Evolutionary conservation across 2,888 invertebrate genomes (phyloP).

Genomic region (Seladonia tumulorum): DNA sequence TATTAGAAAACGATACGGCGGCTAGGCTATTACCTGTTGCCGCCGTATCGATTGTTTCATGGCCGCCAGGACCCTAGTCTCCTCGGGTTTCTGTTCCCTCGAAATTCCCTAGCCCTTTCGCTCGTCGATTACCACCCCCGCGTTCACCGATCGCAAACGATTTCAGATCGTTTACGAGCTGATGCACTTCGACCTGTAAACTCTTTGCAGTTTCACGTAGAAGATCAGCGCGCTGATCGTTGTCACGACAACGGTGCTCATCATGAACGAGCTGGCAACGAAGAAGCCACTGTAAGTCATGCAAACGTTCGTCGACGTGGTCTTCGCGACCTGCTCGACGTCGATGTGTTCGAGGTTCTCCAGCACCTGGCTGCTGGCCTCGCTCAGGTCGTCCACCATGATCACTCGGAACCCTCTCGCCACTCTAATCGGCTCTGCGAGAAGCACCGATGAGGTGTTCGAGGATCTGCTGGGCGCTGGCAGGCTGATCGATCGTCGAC

Average conservation of each 20-base stretch:
- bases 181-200: constrained; percentile 69
- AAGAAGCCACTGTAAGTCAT: constrained; percentile 88
- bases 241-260: constrained; percentile 87
- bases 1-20: background rate
- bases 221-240: constrained; percentile 85
- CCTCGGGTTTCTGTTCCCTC: background rate
- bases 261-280: constrained; percentile 87
- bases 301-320: constrained; percentile 85
- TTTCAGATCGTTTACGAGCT: constrained; percentile 59
- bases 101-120: background rate
- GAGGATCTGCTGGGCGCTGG: constrained; percentile 64
- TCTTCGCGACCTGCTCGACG: constrained; percentile 64
- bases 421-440: constrained; percentile 87
- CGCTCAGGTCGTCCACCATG: constrained; percentile 88
- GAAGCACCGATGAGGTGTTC: constrained; percentile 84
- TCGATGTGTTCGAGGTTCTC: constrained; percentile 73
- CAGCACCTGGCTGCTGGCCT: constrained; percentile 74
- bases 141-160: background rate
- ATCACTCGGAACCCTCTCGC: constrained; percentile 89
- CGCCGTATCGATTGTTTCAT: background rate
- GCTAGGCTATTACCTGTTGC: background rate
- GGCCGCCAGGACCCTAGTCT: background rate
- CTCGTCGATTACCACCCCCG: background rate
- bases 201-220: constrained; percentile 85
- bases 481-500: constrained; percentile 79